Evolutionary conservation across 2,113 vertebrate species (phyloP), one percentile per base, ranked within the genome.

Genomic region (Zosterops japonicus): DNA sequence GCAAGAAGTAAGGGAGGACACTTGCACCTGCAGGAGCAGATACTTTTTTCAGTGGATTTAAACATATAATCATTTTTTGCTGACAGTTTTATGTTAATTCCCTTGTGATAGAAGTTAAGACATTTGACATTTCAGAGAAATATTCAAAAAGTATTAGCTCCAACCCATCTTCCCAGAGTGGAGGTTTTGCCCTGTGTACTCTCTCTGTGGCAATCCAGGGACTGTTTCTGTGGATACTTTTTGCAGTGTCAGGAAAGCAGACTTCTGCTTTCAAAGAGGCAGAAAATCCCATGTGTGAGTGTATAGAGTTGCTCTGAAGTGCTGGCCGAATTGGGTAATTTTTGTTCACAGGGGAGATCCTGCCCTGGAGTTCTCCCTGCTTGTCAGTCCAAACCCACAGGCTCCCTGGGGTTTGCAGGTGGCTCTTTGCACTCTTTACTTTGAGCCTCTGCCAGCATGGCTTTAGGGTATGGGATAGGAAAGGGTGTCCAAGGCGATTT

Each of bases 241-340:
- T 55, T 81, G 76, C 39, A 16, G 70, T 5, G 2, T 17, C 15
- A 69, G 57, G 24, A 87, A 39, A 85, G 31, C 36, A 35, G 11
- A n/a, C 5, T 71, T 71, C 11, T 79, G 24, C 27, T 36, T 17
- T 68, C 52, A 46, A 59, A 86, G 67, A 83, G 33, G 12, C 31
- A 69, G 41, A 85, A 84, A 68, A 25, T 67, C 39, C 44, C 35
- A 11, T 49, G 36, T 0, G 0, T 0, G 0, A 46, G 33, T 5
- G 1, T 63, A 25, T 14, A 71, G 50, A 63, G 56, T n/a, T 57
- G 5, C 50, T 83, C n/a, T 76, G 36, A 57, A 72, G 33, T 28
- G 53, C 49, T 83, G 76, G 24, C 31, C 0, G 0, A 84, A 50
- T 31, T 0, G 0, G 14, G 11, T 52, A 24, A 42, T 70, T 79